Conservation (phyloP, 2,113 vertebrate genomes). For the Hystrix cristata region DNA sequence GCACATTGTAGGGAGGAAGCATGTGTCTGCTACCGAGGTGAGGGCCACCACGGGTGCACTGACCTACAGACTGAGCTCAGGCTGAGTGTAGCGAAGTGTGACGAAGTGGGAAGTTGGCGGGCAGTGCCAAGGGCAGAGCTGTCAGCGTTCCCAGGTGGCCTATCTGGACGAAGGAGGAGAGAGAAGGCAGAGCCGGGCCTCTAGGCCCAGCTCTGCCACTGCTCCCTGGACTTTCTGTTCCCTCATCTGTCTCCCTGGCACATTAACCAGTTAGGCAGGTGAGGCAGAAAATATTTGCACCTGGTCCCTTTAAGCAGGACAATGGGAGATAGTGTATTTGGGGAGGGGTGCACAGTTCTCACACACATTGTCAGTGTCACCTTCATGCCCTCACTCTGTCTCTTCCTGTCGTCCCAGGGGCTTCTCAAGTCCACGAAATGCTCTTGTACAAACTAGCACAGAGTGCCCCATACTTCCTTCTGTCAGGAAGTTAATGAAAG, state of each 20-base stretch:
- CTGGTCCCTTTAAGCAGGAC: background rate
- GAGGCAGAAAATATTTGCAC: fast-evolving
- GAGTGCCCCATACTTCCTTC: no score
- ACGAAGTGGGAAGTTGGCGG: background rate
- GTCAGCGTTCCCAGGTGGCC: background rate
- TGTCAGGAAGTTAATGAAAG: background rate
- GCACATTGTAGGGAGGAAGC: constrained; percentile 90
- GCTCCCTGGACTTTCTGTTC: background rate
- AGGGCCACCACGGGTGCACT: background rate
- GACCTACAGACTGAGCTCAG: background rate
- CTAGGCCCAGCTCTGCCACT: background rate
- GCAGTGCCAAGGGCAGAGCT: fast-evolving
- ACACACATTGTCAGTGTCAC: background rate
- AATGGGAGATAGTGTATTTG: fast-evolving
- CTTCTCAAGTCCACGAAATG: background rate
- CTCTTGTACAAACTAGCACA: background rate
- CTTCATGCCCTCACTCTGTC: fast-evolving
- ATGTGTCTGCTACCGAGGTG: constrained; percentile 90
- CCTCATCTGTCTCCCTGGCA: fast-evolving
- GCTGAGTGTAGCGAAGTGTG: background rate
- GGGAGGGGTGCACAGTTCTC: background rate
- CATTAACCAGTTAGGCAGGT: background rate
- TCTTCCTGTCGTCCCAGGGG: background rate
- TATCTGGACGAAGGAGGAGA: background rate
- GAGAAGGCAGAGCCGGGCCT: background rate